These are phyloP conservation scores for Ochropacha duplaris DNA, from an alignment of 2,888 invertebrate genomes.

Conservation along the genomic window DNA sequence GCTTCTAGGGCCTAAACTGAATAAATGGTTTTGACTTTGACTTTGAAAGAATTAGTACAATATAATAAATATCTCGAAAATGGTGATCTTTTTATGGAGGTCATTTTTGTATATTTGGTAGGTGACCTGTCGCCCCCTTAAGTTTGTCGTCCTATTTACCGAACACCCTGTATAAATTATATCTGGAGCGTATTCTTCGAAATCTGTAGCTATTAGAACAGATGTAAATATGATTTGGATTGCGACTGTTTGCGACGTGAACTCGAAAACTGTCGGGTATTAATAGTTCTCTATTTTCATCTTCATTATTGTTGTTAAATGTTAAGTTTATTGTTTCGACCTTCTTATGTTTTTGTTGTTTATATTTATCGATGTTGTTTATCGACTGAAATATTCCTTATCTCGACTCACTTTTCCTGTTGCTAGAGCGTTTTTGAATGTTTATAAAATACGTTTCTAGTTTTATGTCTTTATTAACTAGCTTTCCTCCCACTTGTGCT, in stretches of 20 bases:
- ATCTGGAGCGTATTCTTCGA: slow-evolving; percentile 31
- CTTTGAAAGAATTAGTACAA: too few relatives aligned
- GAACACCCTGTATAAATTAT: slow-evolving; percentile 31
- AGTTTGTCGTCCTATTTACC: too few relatives aligned
- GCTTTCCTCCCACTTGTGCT: too few relatives aligned
- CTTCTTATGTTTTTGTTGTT: slow-evolving; percentile 4
- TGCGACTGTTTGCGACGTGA: slow-evolving; percentile 22
- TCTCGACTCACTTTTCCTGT: not conserved
- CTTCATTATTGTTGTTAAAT: not conserved
- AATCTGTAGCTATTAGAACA: slow-evolving; percentile 11
- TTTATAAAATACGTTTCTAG: not conserved
- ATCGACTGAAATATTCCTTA: not conserved
- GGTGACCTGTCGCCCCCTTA: too few relatives aligned
- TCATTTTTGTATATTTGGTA: too few relatives aligned
- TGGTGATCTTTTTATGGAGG: too few relatives aligned
- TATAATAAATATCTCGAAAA: too few relatives aligned
- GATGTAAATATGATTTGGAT: too few relatives aligned
- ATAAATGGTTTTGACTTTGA: too few relatives aligned
- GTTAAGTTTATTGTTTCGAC: slow-evolving; percentile 24
- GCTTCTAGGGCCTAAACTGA: too few relatives aligned
- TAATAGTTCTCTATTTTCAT: slow-evolving; percentile 31
- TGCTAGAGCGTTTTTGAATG: not conserved
- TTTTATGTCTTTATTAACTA: not conserved
- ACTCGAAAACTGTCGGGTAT: slow-evolving; percentile 37
- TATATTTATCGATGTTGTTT: not conserved